Evolutionary conservation across 2,113 vertebrate species (phyloP), one percentile per base, ranked within the genome.

Genomic region (Hippocampus mohnikei): DNA sequence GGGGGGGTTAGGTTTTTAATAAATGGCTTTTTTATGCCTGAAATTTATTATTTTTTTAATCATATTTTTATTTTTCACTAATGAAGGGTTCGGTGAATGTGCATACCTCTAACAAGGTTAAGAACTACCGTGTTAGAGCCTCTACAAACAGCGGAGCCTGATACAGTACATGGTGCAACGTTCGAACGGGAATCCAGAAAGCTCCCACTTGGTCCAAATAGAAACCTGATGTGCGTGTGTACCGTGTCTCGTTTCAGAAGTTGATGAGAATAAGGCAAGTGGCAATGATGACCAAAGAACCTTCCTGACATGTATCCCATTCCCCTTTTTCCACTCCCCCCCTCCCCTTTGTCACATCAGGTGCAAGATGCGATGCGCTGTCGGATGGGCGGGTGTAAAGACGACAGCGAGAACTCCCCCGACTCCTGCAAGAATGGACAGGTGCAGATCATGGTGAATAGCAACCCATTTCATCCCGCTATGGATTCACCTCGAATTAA

Each of bases 371-470:
- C 97, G 42, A 95, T 99, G 56, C 96, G 96, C 79, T 98, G 97
- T 83, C 94, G 96, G 87, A 95, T 98, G 91, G 97, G 96, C 0
- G 95, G 94, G 66, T 99, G 97, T 87, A 96, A 95, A 86, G 95
- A 98, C 15, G 96, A 97, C 91, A 99, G 96, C 15, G 96, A 99
- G 81, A 98, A 98, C 92, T 99, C 97, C 0, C 97, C 97, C 0
- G 95, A 98, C 89, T 99, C 97, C 46, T 99, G 96, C 92, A 99
- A 99, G 91, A 99, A 99, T 0, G 97, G 97, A 85, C 97, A 99
- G 92, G 94, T 98, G 90, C 97, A 99, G 94, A 98, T 99, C 92
- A 94, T 98, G 97, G 97, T 99, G 94, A 98, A 96, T 93, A 92
- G 75, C 88, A 89, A 87, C 85, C 72, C 92, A 93, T 90, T 84